A percentile compares a stretch with the other conserved stretches of the same genome.
Conservation (phyloP, 2,888 invertebrate species). For the Opisthograptis luteolata region DNA sequence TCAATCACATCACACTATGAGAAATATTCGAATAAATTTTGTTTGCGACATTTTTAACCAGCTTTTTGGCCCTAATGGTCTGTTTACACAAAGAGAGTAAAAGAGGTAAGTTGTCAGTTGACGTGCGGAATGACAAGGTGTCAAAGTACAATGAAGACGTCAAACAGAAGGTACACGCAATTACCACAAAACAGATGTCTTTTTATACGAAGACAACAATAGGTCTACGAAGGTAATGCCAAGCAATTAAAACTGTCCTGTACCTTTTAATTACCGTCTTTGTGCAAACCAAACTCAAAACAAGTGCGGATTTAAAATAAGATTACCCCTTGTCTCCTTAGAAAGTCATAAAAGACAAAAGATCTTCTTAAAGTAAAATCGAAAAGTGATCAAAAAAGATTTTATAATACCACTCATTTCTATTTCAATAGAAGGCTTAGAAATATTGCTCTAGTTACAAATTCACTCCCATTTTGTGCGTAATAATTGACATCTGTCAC, state of each 20-base stretch:
- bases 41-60: too few relatives aligned
- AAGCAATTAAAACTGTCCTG: background rate
- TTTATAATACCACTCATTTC: background rate
- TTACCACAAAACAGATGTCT: background rate
- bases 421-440: conserved; percentile 15
- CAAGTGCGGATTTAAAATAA: conserved; percentile 26
- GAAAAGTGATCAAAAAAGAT: conserved; percentile 4
- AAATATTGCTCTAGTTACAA: conserved; percentile 42
- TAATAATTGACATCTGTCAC: conserved; percentile 28
- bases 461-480: conserved; percentile 29
- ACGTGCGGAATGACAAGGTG: background rate
- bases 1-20: too few relatives aligned
- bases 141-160: background rate
- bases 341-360: conserved; percentile 11
- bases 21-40: too few relatives aligned
- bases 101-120: conserved; percentile 5
- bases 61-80: too few relatives aligned
- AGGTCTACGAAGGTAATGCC: background rate
- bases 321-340: conserved; percentile 14
- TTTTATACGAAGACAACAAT: background rate
- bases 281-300: conserved; percentile 11
- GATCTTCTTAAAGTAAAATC: conserved; percentile 21
- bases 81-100: conserved; percentile 9
- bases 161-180: background rate
- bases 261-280: conserved; percentile 4